Percentiles rank a stretch among this genome's conserved stretches.
Evolutionary conservation across 2,888 invertebrate genomes (phyloP).

Genomic region (Tuta absoluta): DNA sequence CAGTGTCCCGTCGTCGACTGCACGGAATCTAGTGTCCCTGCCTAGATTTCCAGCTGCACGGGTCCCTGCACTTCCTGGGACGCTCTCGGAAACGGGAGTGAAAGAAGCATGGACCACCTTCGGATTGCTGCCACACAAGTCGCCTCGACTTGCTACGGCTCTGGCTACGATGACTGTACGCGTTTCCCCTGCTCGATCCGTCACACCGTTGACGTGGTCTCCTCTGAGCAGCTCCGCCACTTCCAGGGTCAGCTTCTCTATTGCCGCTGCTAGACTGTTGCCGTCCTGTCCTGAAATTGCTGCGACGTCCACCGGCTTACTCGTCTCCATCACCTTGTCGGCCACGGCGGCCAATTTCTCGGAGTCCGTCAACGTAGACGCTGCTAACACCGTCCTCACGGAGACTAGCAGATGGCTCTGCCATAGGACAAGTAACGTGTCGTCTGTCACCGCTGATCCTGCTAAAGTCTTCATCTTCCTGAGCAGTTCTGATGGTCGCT

Average conservation of each 20-base stretch:
- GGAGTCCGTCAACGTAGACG: slow-evolving; percentile 22
- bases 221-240: not conserved
- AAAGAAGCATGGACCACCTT: slow-evolving; percentile 33
- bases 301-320: not conserved
- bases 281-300: not conserved
- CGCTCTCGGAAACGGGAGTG: slow-evolving; percentile 30
- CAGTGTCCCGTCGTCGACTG: slow-evolving; percentile 29
- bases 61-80: slow-evolving; percentile 30
- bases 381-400: slow-evolving; percentile 31
- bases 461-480: slow-evolving; percentile 28
- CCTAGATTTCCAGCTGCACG: slow-evolving; percentile 32
- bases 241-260: not conserved
- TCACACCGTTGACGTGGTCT: not conserved
- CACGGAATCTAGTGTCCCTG: slow-evolving; percentile 21
- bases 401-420: slow-evolving; percentile 29
- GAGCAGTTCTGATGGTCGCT: slow-evolving; percentile 33
- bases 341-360: slow-evolving; percentile 32
- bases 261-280: no score
- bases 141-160: slow-evolving; percentile 7
- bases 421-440: slow-evolving; percentile 32
- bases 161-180: not conserved
- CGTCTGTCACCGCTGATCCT: no score
- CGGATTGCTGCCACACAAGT: not conserved
- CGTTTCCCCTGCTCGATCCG: not conserved
- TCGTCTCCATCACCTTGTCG: slow-evolving; percentile 28